Conservation (phyloP, 2,888 invertebrate genomes). For the Drosophila setosimentum region DNA sequence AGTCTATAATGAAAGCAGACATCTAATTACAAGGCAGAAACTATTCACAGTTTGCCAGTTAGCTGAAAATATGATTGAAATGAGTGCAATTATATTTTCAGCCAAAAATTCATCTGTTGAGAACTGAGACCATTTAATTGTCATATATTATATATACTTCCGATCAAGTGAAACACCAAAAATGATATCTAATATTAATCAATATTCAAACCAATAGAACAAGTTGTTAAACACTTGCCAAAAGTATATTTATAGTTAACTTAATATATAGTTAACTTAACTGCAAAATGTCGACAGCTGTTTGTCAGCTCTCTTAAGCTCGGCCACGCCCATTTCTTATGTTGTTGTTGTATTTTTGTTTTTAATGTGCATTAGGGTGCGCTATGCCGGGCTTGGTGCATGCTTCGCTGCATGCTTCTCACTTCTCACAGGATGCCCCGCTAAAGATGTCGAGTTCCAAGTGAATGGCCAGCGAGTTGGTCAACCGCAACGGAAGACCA, state of each 20-base stretch:
- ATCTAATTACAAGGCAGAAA: background rate
- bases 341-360: too few species aligned
- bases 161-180: background rate
- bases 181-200: background rate
- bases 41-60: background rate
- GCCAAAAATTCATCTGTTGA: background rate
- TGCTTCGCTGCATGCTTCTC: constrained; percentile 28
- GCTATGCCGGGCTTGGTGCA: constrained; percentile 29
- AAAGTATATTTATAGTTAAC: background rate
- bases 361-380: constrained; percentile 31
- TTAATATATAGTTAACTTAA: background rate
- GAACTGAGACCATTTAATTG: background rate
- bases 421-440: constrained; percentile 42
- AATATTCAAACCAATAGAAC: background rate
- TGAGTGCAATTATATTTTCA: background rate
- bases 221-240: background rate
- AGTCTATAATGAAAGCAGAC: background rate
- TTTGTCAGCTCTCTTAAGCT: constrained; percentile 11
- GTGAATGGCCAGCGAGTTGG: constrained; percentile 67
- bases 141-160: too few species aligned
- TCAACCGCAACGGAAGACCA: constrained; percentile 69
- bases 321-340: constrained; percentile 33
- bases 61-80: too few species aligned
- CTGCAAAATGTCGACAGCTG: constrained; percentile 28
- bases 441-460: constrained; percentile 53